Percentiles rank a stretch among this genome's conserved stretches.
Evolutionary conservation across 2,797 vertebrate species (phyloP).

Genomic region (Ceyx erithaca): DNA sequence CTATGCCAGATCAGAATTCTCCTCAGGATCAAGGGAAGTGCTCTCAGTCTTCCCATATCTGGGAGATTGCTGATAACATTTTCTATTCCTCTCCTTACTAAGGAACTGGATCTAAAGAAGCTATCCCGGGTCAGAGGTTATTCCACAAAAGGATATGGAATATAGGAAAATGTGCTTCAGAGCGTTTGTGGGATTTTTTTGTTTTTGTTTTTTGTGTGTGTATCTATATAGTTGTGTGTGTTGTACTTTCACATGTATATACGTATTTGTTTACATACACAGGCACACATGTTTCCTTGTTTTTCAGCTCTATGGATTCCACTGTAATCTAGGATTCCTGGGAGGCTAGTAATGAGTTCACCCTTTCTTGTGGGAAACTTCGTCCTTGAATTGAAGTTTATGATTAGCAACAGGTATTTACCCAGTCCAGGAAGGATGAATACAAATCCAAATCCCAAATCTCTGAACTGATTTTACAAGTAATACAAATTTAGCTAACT

Average conservation of each 20-base stretch:
- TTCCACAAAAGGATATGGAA: not conserved
- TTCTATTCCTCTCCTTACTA: not conserved
- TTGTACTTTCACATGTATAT: not conserved
- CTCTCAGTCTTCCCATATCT: no score
- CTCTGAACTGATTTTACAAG: not conserved
- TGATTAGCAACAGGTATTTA: not conserved
- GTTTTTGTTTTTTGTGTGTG: not conserved
- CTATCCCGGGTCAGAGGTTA: not conserved
- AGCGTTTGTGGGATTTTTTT: not conserved
- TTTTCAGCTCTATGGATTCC: not conserved
- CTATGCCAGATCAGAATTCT: no score
- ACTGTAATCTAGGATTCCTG: not conserved
- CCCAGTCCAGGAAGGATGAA: not conserved
- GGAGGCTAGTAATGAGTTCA: not conserved
- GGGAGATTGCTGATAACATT: no score
- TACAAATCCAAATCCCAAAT: not conserved
- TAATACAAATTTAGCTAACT: not conserved
- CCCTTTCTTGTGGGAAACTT: not conserved
- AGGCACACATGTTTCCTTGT: not conserved
- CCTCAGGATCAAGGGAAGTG: no score
- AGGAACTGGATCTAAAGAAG: not conserved
- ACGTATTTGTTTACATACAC: not conserved
- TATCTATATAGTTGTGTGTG: not conserved
- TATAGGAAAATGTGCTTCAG: not conserved
- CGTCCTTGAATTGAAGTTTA: not conserved